Evolutionary conservation across 53 echinoderm and acorn worm species (phyloP), one percentile per base, ranked within the genome.

Genomic region (Temnopleurus reevesii): DNA sequence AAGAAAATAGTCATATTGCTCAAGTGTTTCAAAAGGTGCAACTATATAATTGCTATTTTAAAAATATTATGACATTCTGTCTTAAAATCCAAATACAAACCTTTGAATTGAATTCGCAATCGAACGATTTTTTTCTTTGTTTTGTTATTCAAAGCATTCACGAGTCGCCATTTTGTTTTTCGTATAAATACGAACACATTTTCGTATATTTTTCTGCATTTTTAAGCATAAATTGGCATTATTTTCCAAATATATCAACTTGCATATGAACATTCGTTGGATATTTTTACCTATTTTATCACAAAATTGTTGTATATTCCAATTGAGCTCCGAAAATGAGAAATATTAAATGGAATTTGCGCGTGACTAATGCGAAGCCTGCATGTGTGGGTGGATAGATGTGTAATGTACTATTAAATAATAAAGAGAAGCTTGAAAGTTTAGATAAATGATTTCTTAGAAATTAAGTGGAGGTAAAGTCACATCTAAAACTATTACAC

Each of bases 131-230:
- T 23, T 21, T 38, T 71, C n/a, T 71, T 63, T 63, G 63, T 63
- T 31, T 30, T 2, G 25, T 24, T 4, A 63, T 63, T n/a, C 71
- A 71, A 38, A 71, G 36, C 7, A 71, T 71, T 71, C 19, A 8
- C 21, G 38, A 2, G 71, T 41, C 71, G 71, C 71, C 71, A 71
- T 71, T 71, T 71, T 71, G 71, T 71, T 71, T 71, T 71, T 43
- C 71, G 36, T 41, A 71, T 41, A 36, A 8, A 21, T 38, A 6
- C 21, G 38, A n/a, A 41, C 41, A 8, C 30, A 63, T 63, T 63
- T 34, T 34, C 27, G 17, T 8, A 15, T 17, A 38, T 41, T 38
- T 31, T 64, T 5, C 28, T 27, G 7, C 35, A 71, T n/a, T 71
- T 41, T 7, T 9, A 9, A 1, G 1, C 6, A 19, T 71, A 21